phyloP scores from a whole-genome alignment of 2,888 invertebrate species.

The Colletes collaris region DNA sequence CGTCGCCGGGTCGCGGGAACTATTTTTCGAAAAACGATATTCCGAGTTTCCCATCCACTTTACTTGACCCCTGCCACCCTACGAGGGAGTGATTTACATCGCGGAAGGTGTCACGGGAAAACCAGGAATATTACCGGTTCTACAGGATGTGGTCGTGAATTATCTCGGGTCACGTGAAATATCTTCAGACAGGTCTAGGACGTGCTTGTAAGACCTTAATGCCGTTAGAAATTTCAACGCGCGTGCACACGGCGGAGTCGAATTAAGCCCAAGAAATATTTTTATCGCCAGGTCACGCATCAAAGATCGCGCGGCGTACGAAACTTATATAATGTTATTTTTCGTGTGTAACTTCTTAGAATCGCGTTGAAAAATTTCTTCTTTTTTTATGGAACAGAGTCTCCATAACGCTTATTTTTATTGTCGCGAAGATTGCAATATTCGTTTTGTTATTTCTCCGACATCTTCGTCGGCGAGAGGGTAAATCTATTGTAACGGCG shows the following conservation, averaged over 20 bases:
- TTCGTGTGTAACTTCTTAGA: too few species aligned
- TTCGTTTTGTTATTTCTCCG: slow-evolving; percentile 20
- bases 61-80: slow-evolving; percentile 14
- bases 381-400: not conserved
- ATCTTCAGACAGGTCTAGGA: slow-evolving; percentile 55
- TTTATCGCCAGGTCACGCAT: not conserved
- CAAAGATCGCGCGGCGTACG: too few species aligned
- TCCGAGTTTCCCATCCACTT: slow-evolving; percentile 58
- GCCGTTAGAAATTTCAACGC: slow-evolving; percentile 52
- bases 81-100: slow-evolving; percentile 54
- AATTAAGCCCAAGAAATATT: slow-evolving; percentile 30
- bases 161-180: slow-evolving; percentile 61
- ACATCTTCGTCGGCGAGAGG: not conserved
- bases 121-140: slow-evolving; percentile 66
- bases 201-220: slow-evolving; percentile 54
- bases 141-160: slow-evolving; percentile 65
- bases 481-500: slow-evolving; percentile 24
- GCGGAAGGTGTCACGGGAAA: slow-evolving; percentile 55
- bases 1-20: slow-evolving; percentile 31
- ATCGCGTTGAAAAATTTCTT: too few species aligned
- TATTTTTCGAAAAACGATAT: slow-evolving; percentile 58
- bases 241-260: slow-evolving; percentile 7
- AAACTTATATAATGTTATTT: too few species aligned
- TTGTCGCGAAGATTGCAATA: slow-evolving; percentile 22
- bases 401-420: slow-evolving; percentile 13